Percentiles rank a stretch among this genome's conserved stretches.
Conservation (phyloP, 2,113 vertebrate genomes). For the Peromyscus leucopus region DNA sequence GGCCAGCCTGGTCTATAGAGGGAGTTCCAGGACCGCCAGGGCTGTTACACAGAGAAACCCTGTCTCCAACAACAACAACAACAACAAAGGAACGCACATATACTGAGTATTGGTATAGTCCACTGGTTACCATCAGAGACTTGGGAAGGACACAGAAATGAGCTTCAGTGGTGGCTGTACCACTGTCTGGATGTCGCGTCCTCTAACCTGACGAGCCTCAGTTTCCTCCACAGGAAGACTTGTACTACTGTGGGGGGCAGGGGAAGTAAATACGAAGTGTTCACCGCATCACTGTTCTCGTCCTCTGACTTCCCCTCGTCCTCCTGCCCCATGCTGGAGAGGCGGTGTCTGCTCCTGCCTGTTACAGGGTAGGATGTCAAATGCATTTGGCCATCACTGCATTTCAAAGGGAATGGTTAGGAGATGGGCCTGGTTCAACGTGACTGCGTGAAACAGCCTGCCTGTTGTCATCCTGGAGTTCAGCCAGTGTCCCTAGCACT, state of each 20-base stretch:
- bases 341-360: not conserved
- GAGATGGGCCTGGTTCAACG: not conserved
- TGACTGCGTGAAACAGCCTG: not conserved
- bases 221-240: conserved; percentile 29
- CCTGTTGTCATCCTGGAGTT: not conserved
- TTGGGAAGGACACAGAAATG: conserved; percentile 21
- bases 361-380: not conserved
- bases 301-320: not conserved
- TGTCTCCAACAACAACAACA: not conserved
- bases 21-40: not conserved
- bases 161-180: not conserved
- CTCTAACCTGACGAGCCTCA: not conserved
- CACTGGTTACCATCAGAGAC: not conserved
- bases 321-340: not conserved
- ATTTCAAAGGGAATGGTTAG: not conserved
- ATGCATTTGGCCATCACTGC: not conserved
- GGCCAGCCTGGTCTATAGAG: not conserved
- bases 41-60: not conserved
- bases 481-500: too few species aligned
- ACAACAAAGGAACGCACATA: not conserved
- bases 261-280: not conserved
- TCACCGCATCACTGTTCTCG: too few species aligned
- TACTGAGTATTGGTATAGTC: not conserved
- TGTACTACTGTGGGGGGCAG: not conserved
- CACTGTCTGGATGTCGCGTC: not conserved